phyloP scores from a whole-genome alignment of 2,113 vertebrate genomes.

The Hassar affinis region DNA sequence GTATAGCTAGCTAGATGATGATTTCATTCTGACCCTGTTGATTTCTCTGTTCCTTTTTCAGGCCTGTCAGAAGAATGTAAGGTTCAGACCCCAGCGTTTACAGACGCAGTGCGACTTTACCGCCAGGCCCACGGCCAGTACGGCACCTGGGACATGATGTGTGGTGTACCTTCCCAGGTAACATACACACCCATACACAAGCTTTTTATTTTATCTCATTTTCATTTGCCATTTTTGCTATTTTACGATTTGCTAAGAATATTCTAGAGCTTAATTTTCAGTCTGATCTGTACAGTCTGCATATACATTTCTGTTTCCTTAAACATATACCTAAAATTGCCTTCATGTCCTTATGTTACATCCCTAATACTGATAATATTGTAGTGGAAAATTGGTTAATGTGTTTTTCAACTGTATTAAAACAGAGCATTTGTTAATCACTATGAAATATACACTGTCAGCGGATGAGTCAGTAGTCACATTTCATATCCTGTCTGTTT shows the following conservation, averaged over 20 bases:
- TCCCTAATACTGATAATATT: background rate
- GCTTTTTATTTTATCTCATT: background rate
- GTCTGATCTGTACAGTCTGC: background rate
- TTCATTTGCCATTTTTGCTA: background rate
- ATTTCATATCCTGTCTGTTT: background rate
- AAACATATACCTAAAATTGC: background rate
- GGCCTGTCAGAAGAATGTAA: slow-evolving; percentile 86
- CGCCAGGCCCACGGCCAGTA: slow-evolving; percentile 85
- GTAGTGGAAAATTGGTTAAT: background rate
- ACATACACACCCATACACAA: background rate
- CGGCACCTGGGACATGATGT: slow-evolving; percentile 97
- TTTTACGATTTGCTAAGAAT: background rate
- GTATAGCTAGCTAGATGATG: too few relatives aligned
- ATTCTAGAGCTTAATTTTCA: background rate
- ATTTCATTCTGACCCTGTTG: slow-evolving; percentile 10
- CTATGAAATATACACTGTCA: background rate
- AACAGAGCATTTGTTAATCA: background rate
- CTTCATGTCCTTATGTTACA: background rate
- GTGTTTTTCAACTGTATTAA: background rate
- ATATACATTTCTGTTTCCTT: background rate
- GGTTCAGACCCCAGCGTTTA: slow-evolving; percentile 89
- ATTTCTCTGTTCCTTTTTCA: slow-evolving; percentile 51
- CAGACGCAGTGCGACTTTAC: slow-evolving; percentile 85
- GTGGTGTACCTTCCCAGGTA: slow-evolving; percentile 86
- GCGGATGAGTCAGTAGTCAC: background rate